Evolutionary conservation across 2,888 invertebrate species (phyloP).

Genomic region (Leptothorax acervorum): DNA sequence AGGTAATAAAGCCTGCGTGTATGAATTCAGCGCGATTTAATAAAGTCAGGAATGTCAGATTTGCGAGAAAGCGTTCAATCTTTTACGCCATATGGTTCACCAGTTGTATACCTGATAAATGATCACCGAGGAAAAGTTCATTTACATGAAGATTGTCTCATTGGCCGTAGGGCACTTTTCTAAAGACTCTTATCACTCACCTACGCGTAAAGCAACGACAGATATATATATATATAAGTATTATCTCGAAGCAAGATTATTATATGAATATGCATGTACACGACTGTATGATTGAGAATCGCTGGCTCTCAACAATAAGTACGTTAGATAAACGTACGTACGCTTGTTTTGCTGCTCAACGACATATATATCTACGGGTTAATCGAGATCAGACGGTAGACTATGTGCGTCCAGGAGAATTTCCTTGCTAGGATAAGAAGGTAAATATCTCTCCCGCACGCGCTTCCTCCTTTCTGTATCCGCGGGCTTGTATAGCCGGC

Average conservation of each 20-base stretch:
- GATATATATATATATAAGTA: neutral
- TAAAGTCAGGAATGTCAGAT: neutral
- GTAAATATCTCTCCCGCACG: slow-evolving; percentile 2
- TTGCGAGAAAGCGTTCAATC: slow-evolving; percentile 7
- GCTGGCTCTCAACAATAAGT: neutral
- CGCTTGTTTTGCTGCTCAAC: slow-evolving; percentile 1
- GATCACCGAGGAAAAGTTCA: neutral
- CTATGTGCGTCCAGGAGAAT: slow-evolving; percentile 68
- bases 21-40: neutral
- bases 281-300: neutral
- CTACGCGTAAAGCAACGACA: neutral
- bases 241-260: neutral
- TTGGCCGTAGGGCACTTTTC: slow-evolving; percentile 8
- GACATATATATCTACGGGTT: slow-evolving; percentile 56
- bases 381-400: slow-evolving; percentile 66
- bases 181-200: neutral
- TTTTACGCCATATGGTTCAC: slow-evolving; percentile 22
- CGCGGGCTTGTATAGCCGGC: slow-evolving; percentile 1
- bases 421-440: slow-evolving; percentile 32
- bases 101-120: neutral
- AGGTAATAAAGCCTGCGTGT: neutral
- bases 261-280: neutral
- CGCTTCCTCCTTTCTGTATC: slow-evolving; percentile 43
- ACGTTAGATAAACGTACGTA: neutral
- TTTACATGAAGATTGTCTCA: slow-evolving; percentile 6